These are phyloP conservation scores for Nipponia nippon DNA, from an alignment of 2,113 vertebrate species.

Conservation along the genomic window DNA sequence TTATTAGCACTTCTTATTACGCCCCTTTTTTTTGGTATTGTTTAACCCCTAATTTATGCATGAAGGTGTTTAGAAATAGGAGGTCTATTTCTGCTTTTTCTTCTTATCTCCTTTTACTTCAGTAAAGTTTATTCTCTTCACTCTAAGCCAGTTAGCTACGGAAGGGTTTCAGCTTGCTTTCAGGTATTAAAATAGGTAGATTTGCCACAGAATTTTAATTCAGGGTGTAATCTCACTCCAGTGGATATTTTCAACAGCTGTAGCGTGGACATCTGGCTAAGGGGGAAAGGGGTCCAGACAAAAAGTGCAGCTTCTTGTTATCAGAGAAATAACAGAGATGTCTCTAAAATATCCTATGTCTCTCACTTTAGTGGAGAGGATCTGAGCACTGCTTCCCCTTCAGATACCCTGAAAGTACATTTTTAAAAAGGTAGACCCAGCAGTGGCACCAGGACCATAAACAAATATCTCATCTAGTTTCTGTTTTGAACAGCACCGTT, in stretches of 20 bases:
- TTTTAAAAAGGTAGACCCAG: not conserved
- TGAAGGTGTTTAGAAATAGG: not conserved
- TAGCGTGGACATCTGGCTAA: not conserved
- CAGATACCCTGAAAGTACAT: not conserved
- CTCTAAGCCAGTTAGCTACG: not conserved
- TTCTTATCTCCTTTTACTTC: not conserved
- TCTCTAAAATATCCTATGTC: not conserved
- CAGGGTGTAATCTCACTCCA: not conserved
- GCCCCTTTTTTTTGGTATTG: not conserved
- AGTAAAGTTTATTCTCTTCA: not conserved
- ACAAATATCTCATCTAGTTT: not conserved
- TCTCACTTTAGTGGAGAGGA: not conserved
- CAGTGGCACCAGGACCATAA: not conserved
- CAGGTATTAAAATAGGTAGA: not conserved
- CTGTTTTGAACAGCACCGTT: not conserved
- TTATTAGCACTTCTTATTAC: not conserved
- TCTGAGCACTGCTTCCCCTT: not conserved
- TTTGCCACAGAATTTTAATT: not conserved
- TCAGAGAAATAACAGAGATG: not conserved
- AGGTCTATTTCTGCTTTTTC: not conserved
- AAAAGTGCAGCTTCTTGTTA: not conserved
- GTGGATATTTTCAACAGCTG: not conserved
- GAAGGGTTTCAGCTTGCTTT: not conserved
- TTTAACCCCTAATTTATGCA: not conserved
- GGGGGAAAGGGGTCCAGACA: not conserved